Evolutionary conservation across 2,113 vertebrate genomes (phyloP).

Genomic region (Machaerirhynchus nigripectus): DNA sequence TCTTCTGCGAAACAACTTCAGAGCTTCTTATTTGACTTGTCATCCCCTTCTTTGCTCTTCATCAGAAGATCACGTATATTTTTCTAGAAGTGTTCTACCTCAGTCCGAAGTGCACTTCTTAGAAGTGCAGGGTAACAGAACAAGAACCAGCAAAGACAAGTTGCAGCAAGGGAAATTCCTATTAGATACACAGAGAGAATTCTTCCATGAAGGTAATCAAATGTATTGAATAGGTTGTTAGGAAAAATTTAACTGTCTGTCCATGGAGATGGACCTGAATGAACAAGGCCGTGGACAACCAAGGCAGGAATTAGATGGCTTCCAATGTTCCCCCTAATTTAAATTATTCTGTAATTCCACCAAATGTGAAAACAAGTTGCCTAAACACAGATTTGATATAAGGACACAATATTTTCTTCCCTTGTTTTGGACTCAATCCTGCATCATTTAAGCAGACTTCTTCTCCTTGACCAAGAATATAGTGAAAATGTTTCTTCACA

Average conservation of each 20-base stretch:
- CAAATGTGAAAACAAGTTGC: background rate
- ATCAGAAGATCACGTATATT: background rate
- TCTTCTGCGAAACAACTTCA: background rate
- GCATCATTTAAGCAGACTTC: background rate
- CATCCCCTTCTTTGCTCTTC: background rate
- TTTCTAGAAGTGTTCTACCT: background rate
- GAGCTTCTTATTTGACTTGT: background rate
- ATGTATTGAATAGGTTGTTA: background rate
- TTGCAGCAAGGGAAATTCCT: background rate
- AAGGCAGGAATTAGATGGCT: background rate
- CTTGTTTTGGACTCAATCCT: background rate
- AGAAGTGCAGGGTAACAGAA: background rate
- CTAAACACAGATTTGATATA: background rate
- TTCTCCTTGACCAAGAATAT: background rate
- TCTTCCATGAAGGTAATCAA: background rate
- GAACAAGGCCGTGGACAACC: background rate
- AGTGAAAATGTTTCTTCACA: background rate
- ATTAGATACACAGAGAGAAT: background rate
- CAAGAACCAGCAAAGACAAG: background rate
- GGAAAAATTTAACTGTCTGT: background rate
- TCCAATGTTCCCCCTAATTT: background rate
- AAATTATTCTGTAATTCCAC: background rate
- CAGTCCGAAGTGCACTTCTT: accelerated
- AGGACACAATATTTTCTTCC: background rate
- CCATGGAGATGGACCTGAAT: background rate